Evolutionary conservation across 2,113 vertebrate genomes (phyloP).

Genomic region (Atrichornis clamosus): DNA sequence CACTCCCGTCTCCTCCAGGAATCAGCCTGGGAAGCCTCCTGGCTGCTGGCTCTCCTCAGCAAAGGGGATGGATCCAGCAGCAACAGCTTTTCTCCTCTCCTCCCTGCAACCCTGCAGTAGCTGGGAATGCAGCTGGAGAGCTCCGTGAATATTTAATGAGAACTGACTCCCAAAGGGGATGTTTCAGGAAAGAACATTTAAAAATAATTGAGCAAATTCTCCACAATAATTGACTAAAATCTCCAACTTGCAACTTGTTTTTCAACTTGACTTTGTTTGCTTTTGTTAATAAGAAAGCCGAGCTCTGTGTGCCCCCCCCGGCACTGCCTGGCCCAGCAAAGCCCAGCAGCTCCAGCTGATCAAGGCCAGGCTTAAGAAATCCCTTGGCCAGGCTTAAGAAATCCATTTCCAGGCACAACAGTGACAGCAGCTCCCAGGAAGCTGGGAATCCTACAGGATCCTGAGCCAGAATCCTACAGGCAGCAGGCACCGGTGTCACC

Average conservation of each 20-base stretch:
- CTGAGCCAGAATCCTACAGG: no score
- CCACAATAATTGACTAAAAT: not conserved
- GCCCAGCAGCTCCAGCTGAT: not conserved
- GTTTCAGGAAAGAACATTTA: not conserved
- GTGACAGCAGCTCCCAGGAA: not conserved
- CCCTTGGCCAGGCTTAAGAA: not conserved
- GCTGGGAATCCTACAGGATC: no score
- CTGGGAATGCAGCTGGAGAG: not conserved
- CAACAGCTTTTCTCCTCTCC: not conserved
- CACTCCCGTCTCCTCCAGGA: not conserved
- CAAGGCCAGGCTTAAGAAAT: not conserved
- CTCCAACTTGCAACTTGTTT: no score
- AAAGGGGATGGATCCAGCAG: not conserved
- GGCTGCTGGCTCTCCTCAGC: not conserved
- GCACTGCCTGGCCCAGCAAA: not conserved
- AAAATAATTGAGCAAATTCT: not conserved
- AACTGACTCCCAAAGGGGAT: no score
- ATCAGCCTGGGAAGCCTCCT: not conserved
- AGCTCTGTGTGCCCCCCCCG: not conserved
- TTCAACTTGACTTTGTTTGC: not conserved
- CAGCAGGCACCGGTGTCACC: not conserved
- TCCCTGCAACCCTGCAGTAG: not conserved
- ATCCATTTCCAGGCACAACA: not conserved
- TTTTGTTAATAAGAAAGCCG: not conserved
- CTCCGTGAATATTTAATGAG: accelerated